phyloP scores from a whole-genome alignment of 1,140 invertebrate species.

The Druon quercuslanigerum region DNA sequence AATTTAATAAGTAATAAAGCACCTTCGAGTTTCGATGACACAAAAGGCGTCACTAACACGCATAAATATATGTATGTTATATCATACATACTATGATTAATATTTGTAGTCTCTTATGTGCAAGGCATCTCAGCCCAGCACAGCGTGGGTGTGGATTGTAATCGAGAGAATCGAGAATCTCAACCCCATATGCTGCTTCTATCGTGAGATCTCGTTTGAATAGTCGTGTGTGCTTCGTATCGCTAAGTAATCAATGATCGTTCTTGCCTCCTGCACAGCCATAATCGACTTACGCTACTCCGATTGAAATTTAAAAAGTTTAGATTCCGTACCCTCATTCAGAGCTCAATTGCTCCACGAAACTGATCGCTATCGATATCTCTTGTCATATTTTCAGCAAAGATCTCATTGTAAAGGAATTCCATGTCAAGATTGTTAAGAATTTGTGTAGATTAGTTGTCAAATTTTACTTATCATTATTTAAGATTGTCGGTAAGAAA shows the following conservation, averaged over 20 bases:
- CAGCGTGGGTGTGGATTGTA: conserved; percentile 19
- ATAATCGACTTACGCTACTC: conserved; percentile 19
- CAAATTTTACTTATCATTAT: too few relatives aligned
- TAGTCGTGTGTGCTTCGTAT: conserved; percentile 9
- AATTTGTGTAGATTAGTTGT: too few relatives aligned
- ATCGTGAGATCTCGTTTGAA: conserved; percentile 19
- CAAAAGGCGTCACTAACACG: neutral
- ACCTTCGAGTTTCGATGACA: too few relatives aligned
- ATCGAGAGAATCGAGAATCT: neutral
- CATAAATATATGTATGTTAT: neutral
- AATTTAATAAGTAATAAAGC: too few relatives aligned
- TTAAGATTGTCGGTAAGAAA: too few relatives aligned
- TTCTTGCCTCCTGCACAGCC: neutral
- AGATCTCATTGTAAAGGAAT: neutral
- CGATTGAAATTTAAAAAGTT: neutral
- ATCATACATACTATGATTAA: neutral
- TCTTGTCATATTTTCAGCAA: neutral
- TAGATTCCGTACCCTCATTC: neutral
- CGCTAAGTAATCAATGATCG: conserved; percentile 20
- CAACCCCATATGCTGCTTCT: neutral
- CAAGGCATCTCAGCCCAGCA: neutral
- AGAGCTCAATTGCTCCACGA: neutral
- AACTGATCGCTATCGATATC: neutral
- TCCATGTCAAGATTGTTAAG: neutral
- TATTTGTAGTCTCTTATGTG: neutral